These are phyloP conservation scores for Mormyrops attenuatus DNA, from an alignment of 2,797 vertebrate genomes.

Conservation along the genomic window DNA sequence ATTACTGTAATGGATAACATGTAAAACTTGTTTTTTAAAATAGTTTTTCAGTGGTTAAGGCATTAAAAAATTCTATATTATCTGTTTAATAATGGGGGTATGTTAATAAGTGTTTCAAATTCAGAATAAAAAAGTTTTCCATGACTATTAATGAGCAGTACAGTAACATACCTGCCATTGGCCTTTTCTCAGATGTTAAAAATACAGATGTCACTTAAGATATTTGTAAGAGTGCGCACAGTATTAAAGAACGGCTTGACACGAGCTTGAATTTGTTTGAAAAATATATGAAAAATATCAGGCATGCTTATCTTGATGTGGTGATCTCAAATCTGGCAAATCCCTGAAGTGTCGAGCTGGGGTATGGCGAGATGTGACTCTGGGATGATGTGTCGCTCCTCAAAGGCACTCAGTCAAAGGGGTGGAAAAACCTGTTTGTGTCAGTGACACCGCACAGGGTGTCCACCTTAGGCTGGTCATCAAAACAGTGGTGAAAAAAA, in stretches of 20 bases:
- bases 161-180: neutral
- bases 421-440: neutral
- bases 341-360: neutral
- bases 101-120: neutral
- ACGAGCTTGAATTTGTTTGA: neutral
- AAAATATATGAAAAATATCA: constrained; percentile 3
- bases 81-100: neutral
- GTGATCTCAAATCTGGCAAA: neutral
- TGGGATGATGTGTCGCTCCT: neutral
- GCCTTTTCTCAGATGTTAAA: neutral
- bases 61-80: neutral
- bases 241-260: neutral
- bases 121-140: neutral
- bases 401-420: neutral
- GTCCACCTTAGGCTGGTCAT: neutral
- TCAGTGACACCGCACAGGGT: neutral
- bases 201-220: neutral
- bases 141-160: neutral
- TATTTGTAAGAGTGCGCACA: neutral
- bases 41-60: neutral
- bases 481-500: neutral
- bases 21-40: neutral
- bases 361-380: neutral
- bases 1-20: neutral
- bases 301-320: neutral